A percentile compares a stretch with the other conserved stretches of the same genome.
These are phyloP conservation scores for Dicrurus megarhynchus DNA, from an alignment of 2,113 vertebrate species.

Conservation along the genomic window DNA sequence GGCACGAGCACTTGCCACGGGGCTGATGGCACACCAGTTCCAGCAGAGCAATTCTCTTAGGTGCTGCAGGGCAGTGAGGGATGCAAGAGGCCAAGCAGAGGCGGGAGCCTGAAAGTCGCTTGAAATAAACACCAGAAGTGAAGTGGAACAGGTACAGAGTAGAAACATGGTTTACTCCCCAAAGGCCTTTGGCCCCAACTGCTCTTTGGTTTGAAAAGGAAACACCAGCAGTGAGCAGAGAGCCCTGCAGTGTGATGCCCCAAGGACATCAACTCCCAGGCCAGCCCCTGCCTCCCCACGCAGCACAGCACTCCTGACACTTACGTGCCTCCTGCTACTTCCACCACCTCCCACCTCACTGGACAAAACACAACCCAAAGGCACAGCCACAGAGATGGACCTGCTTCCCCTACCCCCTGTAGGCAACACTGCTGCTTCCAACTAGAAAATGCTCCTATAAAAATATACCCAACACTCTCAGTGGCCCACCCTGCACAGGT, in stretches of 20 bases:
- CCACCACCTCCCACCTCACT: neutral
- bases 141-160: neutral
- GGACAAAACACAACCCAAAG: neutral
- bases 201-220: slow-evolving; percentile 14
- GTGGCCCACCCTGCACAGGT: fast-evolving
- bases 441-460: neutral
- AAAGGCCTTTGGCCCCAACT: neutral
- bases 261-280: neutral
- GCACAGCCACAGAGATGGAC: neutral
- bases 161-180: neutral
- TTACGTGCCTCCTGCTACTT: fast-evolving
- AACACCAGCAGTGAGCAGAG: neutral
- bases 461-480: neutral
- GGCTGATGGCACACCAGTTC: neutral
- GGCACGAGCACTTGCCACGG: fast-evolving
- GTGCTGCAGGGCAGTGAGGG: neutral
- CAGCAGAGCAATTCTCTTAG: neutral
- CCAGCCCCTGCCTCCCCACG: neutral
- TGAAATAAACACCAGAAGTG: neutral
- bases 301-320: fast-evolving
- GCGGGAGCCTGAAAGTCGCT: neutral
- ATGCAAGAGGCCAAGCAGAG: fast-evolving
- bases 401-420: neutral
- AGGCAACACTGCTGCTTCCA: neutral
- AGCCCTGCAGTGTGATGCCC: neutral